Evolutionary conservation across 2,888 invertebrate genomes (phyloP).

Genomic region (Cheilosia vulpina): DNA sequence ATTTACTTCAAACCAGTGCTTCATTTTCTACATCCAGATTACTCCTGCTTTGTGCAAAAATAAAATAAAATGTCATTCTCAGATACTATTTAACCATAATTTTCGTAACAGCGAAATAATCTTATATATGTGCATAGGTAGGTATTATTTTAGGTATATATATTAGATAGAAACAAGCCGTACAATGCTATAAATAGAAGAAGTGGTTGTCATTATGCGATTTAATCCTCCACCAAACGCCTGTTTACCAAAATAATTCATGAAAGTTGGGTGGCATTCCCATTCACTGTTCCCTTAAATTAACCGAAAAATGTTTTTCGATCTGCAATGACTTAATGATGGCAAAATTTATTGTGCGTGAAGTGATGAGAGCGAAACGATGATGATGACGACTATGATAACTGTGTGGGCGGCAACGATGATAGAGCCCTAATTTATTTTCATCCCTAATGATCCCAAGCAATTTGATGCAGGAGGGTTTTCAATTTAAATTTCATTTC

Average conservation of each 20-base stretch:
- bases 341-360: constrained; percentile 82
- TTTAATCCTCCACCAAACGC: not conserved
- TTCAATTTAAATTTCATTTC: constrained; percentile 62
- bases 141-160: too few relatives aligned
- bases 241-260: constrained; percentile 4
- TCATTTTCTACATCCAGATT: constrained; percentile 2
- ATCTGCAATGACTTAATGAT: constrained; percentile 81
- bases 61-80: constrained; percentile 43
- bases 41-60: constrained; percentile 16
- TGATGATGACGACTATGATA: constrained; percentile 38
- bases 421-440: constrained; percentile 58
- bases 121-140: not conserved
- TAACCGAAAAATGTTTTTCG: constrained; percentile 73
- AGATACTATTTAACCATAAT: constrained; percentile 46
- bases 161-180: not conserved
- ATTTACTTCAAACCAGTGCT: not conserved
- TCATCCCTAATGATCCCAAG: constrained; percentile 55
- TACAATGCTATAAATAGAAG: too few relatives aligned
- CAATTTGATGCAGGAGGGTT: constrained; percentile 53
- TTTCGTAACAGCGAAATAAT: constrained; percentile 15
- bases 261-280: not conserved
- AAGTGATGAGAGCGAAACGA: constrained; percentile 76
- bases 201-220: too few relatives aligned
- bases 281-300: constrained; percentile 1
- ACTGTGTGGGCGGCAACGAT: constrained; percentile 59